Evolutionary conservation across 1,140 invertebrate genomes (phyloP).

Genomic region (Pseudoatta argentina): DNA sequence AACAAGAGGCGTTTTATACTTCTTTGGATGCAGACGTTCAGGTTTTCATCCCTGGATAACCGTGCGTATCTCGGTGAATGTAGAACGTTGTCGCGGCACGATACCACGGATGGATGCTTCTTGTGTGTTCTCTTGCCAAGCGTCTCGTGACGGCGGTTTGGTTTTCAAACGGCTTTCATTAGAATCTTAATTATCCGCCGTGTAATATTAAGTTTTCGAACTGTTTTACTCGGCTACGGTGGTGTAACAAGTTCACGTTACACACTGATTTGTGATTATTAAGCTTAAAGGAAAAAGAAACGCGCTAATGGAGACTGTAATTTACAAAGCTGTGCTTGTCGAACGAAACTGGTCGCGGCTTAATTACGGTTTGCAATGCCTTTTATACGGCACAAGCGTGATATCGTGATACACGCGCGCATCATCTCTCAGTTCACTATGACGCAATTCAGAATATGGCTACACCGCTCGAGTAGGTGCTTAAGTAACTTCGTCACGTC

Average conservation of each 20-base stretch:
- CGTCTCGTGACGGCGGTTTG: slow-evolving; percentile 3
- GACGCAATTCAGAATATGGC: neutral
- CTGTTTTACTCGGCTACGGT: slow-evolving; percentile 33
- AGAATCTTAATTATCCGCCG: slow-evolving; percentile 51
- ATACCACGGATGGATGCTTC: neutral
- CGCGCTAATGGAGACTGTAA: slow-evolving; percentile 30
- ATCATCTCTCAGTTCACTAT: neutral
- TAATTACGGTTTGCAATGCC: slow-evolving; percentile 50
- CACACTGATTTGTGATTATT: slow-evolving; percentile 21
- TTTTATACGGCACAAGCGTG: neutral
- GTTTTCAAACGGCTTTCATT: slow-evolving; percentile 43
- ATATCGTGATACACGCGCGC: slow-evolving; percentile 14
- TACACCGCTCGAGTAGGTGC: neutral
- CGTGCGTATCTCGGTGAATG: neutral
- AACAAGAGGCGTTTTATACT: neutral
- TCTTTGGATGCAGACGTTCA: neutral
- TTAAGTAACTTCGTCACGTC: slow-evolving; percentile 11
- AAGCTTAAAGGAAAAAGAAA: slow-evolving; percentile 9
- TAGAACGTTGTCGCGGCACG: neutral
- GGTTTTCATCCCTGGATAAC: neutral
- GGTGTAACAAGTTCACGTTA: slow-evolving; percentile 19
- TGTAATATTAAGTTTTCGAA: slow-evolving; percentile 56
- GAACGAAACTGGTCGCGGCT: slow-evolving; percentile 31
- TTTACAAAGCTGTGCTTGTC: slow-evolving; percentile 25
- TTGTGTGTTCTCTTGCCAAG: slow-evolving; percentile 1